Percentiles rank a stretch among this genome's conserved stretches.
Evolutionary conservation across 2,113 vertebrate genomes (phyloP).

Genomic region (Morone saxatilis): DNA sequence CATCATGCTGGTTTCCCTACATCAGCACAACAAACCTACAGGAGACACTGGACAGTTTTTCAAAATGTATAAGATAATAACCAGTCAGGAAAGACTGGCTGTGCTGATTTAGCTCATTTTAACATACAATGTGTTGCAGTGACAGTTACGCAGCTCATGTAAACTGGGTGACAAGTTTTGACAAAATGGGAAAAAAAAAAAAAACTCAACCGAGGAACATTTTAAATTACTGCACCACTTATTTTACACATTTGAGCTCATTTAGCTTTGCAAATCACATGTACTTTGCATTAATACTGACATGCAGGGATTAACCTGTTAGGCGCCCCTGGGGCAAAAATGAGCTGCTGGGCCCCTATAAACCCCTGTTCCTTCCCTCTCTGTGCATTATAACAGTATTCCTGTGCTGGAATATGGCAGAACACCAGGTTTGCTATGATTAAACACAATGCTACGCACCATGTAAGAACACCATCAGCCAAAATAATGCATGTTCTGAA

Average conservation of each 20-base stretch:
- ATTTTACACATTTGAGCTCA: slow-evolving; percentile 38
- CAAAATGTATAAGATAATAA: slow-evolving; percentile 17
- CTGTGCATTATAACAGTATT: neutral
- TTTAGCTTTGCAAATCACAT: slow-evolving; percentile 25
- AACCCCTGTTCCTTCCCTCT: neutral
- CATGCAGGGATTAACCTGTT: slow-evolving; percentile 16
- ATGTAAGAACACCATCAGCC: neutral
- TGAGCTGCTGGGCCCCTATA: slow-evolving; percentile 2
- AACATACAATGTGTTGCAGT: neutral
- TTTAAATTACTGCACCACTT: slow-evolving; percentile 30
- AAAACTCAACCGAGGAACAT: neutral
- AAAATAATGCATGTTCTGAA: neutral
- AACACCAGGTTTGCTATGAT: neutral
- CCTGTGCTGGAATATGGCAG: neutral
- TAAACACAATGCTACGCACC: neutral
- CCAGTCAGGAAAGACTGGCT: neutral
- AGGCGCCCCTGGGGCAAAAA: slow-evolving; percentile 19
- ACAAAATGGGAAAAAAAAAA: neutral
- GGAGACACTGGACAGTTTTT: neutral
- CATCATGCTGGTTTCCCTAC: slow-evolving; percentile 17
- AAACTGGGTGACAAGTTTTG: neutral
- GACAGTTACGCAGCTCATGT: neutral
- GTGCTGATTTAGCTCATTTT: slow-evolving; percentile 45
- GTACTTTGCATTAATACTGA: slow-evolving; percentile 21
- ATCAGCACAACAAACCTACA: slow-evolving; percentile 40